A percentile compares a stretch with the other conserved stretches of the same genome.
Conservation (phyloP, 2,888 invertebrate genomes). For the Brassicogethes aeneus region DNA sequence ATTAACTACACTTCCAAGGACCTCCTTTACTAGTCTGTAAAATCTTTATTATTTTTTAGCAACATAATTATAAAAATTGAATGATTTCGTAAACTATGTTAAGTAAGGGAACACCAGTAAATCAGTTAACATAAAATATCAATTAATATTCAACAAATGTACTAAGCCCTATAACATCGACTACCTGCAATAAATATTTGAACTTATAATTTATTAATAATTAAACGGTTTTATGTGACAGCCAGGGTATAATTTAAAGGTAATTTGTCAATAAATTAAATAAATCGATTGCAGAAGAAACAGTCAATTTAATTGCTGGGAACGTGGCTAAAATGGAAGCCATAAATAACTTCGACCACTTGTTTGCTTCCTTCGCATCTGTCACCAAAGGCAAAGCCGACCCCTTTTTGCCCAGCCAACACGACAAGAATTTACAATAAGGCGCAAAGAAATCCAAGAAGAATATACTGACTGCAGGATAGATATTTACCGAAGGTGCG, state of each 20-base stretch:
- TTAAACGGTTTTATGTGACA: no score
- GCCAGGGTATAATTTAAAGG: background rate
- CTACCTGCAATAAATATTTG: no score
- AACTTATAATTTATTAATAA: no score
- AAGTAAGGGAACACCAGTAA: no score
- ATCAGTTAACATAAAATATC: no score
- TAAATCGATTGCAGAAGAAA: conserved; percentile 11
- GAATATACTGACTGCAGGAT: conserved; percentile 21
- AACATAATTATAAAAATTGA: no score
- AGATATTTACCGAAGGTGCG: conserved; percentile 21
- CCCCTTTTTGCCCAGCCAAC: conserved; percentile 23
- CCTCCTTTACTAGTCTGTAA: no score
- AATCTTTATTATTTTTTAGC: no score
- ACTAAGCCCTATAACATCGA: no score
- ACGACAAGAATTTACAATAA: conserved; percentile 27
- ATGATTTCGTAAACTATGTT: no score
- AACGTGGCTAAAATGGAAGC: conserved; percentile 30
- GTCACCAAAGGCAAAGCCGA: conserved; percentile 29
- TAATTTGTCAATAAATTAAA: background rate
- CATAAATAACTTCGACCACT: conserved; percentile 40
- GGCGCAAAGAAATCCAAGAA: conserved; percentile 22
- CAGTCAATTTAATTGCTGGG: conserved; percentile 32
- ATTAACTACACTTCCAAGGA: no score
- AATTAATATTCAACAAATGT: no score
- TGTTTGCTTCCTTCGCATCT: conserved; percentile 36